Conservation (phyloP, 2,888 invertebrate species). For the Sipha maydis region DNA sequence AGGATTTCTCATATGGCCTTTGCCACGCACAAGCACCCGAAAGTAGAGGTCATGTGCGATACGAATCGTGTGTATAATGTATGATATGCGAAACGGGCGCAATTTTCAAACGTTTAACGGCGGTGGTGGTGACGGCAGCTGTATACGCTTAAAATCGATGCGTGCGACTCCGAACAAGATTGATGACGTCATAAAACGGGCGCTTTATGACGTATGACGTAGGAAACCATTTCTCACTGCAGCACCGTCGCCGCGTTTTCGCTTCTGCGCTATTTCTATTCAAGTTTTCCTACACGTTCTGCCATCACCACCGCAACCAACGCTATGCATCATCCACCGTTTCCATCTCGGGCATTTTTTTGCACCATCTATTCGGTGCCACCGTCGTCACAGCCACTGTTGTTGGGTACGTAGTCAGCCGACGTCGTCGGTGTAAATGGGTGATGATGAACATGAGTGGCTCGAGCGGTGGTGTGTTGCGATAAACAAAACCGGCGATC, state of each 20-base stretch:
- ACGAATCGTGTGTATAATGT: not conserved
- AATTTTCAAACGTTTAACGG: conserved; percentile 22
- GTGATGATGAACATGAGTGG: not conserved
- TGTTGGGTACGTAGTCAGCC: not conserved
- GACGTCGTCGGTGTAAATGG: not conserved
- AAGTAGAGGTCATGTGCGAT: not conserved
- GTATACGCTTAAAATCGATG: conserved; percentile 41
- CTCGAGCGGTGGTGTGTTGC: not conserved
- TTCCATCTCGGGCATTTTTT: not conserved
- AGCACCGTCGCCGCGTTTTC: not conserved
- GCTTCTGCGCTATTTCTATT: conserved; percentile 2
- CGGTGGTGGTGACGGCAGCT: not conserved
- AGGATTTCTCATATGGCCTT: too few relatives aligned
- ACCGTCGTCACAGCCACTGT: not conserved
- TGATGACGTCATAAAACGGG: conserved; percentile 56
- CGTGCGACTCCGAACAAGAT: conserved; percentile 31
- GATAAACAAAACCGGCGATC: conserved; percentile 5
- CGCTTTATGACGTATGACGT: conserved; percentile 38
- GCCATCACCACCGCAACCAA: not conserved
- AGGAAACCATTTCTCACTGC: conserved; percentile 32
- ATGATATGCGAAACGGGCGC: not conserved
- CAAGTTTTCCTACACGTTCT: conserved; percentile 2
- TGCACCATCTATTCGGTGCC: not conserved
- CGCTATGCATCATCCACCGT: too few relatives aligned
- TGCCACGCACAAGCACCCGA: too few relatives aligned